A percentile compares a stretch with the other conserved stretches of the same genome.
These are phyloP conservation scores for Bursaphelenchus mucronatus DNA, from an alignment of 1,140 invertebrate genomes.

Conservation along the genomic window DNA sequence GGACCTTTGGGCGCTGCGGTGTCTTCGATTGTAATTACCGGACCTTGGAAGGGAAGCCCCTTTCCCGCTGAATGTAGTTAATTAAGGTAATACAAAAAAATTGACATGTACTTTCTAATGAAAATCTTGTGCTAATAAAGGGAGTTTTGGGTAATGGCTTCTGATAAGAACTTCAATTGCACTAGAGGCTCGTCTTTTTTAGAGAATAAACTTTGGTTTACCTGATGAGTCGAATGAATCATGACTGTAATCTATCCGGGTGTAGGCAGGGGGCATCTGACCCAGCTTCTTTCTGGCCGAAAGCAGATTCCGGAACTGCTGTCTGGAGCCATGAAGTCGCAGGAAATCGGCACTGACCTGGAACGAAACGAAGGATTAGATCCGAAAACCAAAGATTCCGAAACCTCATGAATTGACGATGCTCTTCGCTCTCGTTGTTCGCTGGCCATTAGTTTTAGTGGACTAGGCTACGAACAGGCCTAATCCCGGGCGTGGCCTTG, in stretches of 20 bases:
- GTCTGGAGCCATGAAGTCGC: slow-evolving; percentile 52
- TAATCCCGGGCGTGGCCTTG: no score
- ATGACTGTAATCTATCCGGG: slow-evolving; percentile 56
- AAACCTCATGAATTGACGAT: slow-evolving; percentile 51
- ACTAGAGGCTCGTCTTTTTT: no score
- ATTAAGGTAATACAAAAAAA: no score
- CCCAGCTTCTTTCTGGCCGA: slow-evolving; percentile 58
- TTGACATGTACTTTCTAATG: background rate
- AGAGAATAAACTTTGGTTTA: background rate
- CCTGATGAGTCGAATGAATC: slow-evolving; percentile 52
- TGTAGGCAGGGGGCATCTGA: slow-evolving; percentile 57
- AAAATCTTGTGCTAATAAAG: slow-evolving; percentile 7
- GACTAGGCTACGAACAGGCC: no score
- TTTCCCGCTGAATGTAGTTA: slow-evolving; percentile 21
- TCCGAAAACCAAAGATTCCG: no score
- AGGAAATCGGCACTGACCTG: slow-evolving; percentile 59
- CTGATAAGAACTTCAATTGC: no score
- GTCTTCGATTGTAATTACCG: slow-evolving; percentile 54
- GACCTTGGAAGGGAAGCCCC: slow-evolving; percentile 11
- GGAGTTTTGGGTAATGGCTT: no score
- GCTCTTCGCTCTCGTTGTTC: slow-evolving; percentile 21
- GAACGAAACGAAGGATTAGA: slow-evolving; percentile 22
- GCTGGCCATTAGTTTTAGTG: no score
- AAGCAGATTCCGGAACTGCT: slow-evolving; percentile 53
- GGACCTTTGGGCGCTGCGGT: slow-evolving; percentile 33